phyloP scores from a whole-genome alignment of 2,797 vertebrate species.

The Sebastes minor region DNA sequence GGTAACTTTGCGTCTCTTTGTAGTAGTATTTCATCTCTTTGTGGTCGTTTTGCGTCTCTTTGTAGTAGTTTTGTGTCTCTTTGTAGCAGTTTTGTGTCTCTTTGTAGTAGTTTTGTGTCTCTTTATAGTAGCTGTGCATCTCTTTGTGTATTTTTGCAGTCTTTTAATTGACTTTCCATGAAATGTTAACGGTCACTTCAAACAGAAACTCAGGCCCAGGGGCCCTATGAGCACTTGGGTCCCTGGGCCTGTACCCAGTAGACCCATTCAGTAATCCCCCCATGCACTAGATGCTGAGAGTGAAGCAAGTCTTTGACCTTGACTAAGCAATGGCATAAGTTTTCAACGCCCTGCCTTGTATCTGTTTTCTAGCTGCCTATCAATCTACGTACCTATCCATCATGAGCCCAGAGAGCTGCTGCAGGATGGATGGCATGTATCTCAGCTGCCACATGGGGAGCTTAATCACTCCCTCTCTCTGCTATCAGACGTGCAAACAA shows the following conservation, averaged over 20 bases:
- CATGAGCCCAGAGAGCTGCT: constrained; percentile 38
- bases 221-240: too few relatives aligned
- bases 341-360: constrained; percentile 5
- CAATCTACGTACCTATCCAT: constrained; percentile 46
- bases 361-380: constrained; percentile 56
- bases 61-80: rapidly evolving
- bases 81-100: not conserved
- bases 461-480: constrained; percentile 54
- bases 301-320: constrained; percentile 47
- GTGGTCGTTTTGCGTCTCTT: rapidly evolving
- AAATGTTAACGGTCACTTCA: not conserved
- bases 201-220: not conserved
- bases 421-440: constrained; percentile 59
- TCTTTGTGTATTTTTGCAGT: not conserved
- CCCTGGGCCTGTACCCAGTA: not conserved
- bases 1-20: not conserved
- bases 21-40: rapidly evolving
- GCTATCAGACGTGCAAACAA: constrained; percentile 49
- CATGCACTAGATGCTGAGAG: not conserved
- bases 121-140: not conserved
- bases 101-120: not conserved
- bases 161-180: not conserved
- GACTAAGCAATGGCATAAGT: constrained; percentile 27
- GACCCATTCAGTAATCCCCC: not conserved
- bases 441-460: constrained; percentile 59